A percentile compares a stretch with the other conserved stretches of the same genome.
These are phyloP conservation scores for Acropora tenuis DNA, from an alignment of 64 coral and sea anemone species.

Conservation along the genomic window DNA sequence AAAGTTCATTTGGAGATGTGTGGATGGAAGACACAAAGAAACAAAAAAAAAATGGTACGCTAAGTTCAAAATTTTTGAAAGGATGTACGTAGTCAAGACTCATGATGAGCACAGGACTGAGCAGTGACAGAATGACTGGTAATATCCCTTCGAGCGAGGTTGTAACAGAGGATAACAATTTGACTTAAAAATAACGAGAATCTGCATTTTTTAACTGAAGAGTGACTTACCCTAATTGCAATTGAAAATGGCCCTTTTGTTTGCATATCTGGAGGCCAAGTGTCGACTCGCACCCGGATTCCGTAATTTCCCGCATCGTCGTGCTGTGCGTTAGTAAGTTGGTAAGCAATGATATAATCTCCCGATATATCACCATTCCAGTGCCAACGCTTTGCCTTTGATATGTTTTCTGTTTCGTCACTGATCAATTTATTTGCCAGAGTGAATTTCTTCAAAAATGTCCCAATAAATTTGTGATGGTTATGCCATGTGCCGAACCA, in stretches of 20 bases:
- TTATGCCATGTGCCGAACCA: conserved; percentile 4
- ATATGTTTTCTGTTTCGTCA: not conserved
- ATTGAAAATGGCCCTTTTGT: not conserved
- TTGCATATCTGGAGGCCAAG: not conserved
- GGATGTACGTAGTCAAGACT: too few species aligned
- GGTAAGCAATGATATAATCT: not conserved
- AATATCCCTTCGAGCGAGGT: too few species aligned
- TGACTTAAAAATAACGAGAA: too few species aligned
- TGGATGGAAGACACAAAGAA: too few species aligned
- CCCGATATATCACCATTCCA: not conserved
- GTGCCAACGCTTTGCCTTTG: not conserved
- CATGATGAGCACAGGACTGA: too few species aligned
- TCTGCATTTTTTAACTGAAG: too few species aligned
- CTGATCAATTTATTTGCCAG: too few species aligned
- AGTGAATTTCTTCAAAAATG: not conserved
- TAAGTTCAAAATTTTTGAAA: too few species aligned
- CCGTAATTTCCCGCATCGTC: not conserved
- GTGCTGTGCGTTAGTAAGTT: not conserved
- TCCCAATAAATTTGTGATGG: not conserved
- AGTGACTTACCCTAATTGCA: not conserved
- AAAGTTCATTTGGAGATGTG: too few species aligned
- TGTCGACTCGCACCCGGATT: not conserved
- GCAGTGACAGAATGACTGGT: too few species aligned
- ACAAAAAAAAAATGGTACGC: too few species aligned
- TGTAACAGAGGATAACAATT: too few species aligned